Conservation (phyloP, 1,140 invertebrate species). For the Orchesella cincta region DNA sequence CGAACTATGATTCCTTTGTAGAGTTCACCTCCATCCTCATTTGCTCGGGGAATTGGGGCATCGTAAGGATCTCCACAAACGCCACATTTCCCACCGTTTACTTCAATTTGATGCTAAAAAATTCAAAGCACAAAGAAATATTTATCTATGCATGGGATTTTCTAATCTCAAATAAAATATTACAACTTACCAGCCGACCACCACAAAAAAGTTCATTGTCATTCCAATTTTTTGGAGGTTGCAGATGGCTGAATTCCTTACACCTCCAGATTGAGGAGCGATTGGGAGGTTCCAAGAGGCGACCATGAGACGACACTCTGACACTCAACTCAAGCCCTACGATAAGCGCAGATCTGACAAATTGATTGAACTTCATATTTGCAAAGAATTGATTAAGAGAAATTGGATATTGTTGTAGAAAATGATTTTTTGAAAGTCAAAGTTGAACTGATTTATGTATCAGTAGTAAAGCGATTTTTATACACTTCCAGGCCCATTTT, state of each 20-base stretch:
- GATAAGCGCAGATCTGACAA: no score
- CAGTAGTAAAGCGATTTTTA: no score
- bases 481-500: no score
- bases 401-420: no score
- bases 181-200: neutral
- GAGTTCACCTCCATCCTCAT: slow-evolving; percentile 58
- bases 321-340: no score
- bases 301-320: slow-evolving; percentile 13
- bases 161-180: neutral
- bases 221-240: neutral
- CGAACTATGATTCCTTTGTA: slow-evolving; percentile 55
- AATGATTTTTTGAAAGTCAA: no score
- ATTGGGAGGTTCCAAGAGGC: neutral
- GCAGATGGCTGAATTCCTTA: neutral
- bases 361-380: no score
- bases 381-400: no score
- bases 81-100: slow-evolving; percentile 58
- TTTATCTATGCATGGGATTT: neutral
- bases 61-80: slow-evolving; percentile 58
- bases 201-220: slow-evolving; percentile 17
- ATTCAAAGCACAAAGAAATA: neutral
- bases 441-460: no score
- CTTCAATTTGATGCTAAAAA: slow-evolving; percentile 30
- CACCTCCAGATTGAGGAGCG: neutral
- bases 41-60: slow-evolving; percentile 53